Percentiles rank a stretch among this genome's conserved stretches.
Evolutionary conservation across 2,888 invertebrate species (phyloP).

Genomic region (Leptopilina syphax): DNA sequence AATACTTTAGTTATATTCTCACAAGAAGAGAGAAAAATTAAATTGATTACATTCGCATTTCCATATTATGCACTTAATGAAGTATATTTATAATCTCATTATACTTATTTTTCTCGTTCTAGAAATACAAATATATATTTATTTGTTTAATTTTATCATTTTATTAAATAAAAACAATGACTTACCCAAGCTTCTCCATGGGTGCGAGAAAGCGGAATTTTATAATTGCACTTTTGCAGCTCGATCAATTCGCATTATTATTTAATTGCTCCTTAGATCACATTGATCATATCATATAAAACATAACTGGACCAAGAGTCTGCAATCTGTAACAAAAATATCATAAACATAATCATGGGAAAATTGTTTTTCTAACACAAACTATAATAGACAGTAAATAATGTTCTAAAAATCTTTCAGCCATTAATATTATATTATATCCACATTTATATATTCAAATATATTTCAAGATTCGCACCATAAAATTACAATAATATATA

Average conservation of each 20-base stretch:
- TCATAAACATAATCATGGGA: constrained; percentile 6
- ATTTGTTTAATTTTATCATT: not conserved
- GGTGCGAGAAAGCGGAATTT: constrained; percentile 25
- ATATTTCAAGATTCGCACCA: too few species aligned
- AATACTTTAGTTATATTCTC: too few species aligned
- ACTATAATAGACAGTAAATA: not conserved
- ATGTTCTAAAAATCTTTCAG: not conserved
- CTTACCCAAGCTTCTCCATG: constrained; percentile 3
- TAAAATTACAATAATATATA: too few species aligned
- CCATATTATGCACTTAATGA: too few species aligned
- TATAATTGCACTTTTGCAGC: constrained; percentile 28
- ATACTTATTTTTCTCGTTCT: too few species aligned
- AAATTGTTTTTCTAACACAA: constrained; percentile 8
- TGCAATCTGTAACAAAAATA: constrained; percentile 10
- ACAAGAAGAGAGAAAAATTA: too few species aligned
- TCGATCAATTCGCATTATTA: constrained; percentile 29
- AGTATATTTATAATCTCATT: too few species aligned
- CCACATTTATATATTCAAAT: too few species aligned
- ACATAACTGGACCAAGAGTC: constrained; percentile 17
- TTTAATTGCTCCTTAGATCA: constrained; percentile 2
- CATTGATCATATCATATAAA: constrained; percentile 14
- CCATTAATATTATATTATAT: not conserved
- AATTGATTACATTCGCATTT: too few species aligned
- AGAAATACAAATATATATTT: not conserved
- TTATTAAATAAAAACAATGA: not conserved